These are phyloP conservation scores for Egretta garzetta DNA, from an alignment of 2,113 vertebrate genomes.

Conservation along the genomic window DNA sequence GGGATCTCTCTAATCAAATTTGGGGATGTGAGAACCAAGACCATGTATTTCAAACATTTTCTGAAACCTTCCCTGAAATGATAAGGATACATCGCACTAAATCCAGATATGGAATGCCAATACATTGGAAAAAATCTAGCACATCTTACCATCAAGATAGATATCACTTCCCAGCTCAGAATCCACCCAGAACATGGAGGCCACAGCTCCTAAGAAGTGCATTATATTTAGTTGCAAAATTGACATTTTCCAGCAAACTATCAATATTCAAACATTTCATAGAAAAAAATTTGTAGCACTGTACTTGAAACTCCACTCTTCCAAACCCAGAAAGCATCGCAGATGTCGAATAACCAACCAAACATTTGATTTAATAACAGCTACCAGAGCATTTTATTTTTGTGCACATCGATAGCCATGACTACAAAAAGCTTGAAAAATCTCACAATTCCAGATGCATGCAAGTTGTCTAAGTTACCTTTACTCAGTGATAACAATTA, in stretches of 20 bases:
- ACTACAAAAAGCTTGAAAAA: neutral
- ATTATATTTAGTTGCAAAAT: neutral
- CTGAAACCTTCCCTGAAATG: neutral
- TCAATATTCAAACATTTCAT: neutral
- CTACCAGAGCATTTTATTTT: neutral
- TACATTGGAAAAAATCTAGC: neutral
- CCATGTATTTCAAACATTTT: neutral
- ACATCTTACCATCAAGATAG: conserved; percentile 92
- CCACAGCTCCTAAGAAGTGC: conserved; percentile 86
- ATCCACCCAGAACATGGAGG: conserved; percentile 98
- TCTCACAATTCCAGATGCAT: neutral
- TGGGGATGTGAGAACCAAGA: neutral
- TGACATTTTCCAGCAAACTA: neutral
- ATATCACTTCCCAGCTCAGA: conserved; percentile 95
- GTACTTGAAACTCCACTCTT: neutral
- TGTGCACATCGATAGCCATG: neutral
- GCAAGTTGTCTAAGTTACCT: neutral
- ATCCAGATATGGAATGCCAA: neutral
- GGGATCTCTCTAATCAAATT: neutral
- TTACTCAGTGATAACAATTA: neutral
- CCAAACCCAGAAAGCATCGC: neutral
- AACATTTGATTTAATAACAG: neutral
- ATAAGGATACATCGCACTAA: neutral
- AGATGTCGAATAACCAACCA: neutral
- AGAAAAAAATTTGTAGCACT: neutral